Base-by-base conservation (phyloP, 1,140 invertebrate genomes). In the Homalodisca vitripennis region DNA sequence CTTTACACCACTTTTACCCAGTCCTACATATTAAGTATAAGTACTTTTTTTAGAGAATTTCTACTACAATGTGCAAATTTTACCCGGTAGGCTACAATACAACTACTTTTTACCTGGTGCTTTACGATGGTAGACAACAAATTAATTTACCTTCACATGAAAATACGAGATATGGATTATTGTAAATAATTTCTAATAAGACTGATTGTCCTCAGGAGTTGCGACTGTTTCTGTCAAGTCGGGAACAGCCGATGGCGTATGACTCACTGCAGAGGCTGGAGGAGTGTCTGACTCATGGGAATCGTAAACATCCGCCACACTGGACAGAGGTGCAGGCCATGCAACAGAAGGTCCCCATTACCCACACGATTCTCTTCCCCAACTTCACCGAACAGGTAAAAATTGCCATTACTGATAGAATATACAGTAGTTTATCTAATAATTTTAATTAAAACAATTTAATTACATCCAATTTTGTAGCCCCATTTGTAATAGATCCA, bases 291-390 rank as follows among this genome's bases (percentile, higher is more conserved):
- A 88, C 86, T 77, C 86, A 86, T 80, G 92, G 92, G 0, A 85
- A 90, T 51, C 84, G 96, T 66, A 92, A 94, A 78, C 94, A 93
- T 81, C 89, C 95, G 12, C 95, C 95, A 0, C 94, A 97, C 78
- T 86, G 93, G 60, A 91, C 98, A 0, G 96, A 98, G 84, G 92
- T 98, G 1, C 95, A 98, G 82, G 94, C 95, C 1, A 96, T 98
- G 73, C 94, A 97, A 78, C 91, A 94, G 75, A 91, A 93, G 77
- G 92, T 94, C 74, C 92, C 97, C 80, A 97, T 98, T 72, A 95
- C 93, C 76, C 95, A 98, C 78, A 71, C 68, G 81, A 86, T 89
- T 17, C 97, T 95, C 77, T 97, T 97, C 80, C 96, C 96, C 0
- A 93, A 98, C 80, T 92, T 94, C 74, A 91, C 92, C 0, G 92